phyloP scores from a whole-genome alignment of 2,888 invertebrate genomes.

The Eupithecia centaureata region DNA sequence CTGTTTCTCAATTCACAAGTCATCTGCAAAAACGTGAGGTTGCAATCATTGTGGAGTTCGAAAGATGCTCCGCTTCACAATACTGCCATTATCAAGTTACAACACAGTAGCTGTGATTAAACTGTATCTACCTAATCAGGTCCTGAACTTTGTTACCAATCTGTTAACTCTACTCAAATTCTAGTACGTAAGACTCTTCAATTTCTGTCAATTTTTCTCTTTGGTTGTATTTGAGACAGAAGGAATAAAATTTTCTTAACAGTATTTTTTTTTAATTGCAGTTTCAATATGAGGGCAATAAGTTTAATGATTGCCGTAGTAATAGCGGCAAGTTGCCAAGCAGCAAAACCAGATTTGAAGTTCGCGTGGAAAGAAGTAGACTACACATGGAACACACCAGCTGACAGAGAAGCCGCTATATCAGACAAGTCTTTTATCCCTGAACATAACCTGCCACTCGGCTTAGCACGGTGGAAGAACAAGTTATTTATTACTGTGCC shows the following conservation, averaged over 20 bases:
- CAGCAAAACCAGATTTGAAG: slow-evolving; percentile 84
- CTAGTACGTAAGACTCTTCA: too few relatives aligned
- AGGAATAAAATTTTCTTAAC: slow-evolving; percentile 3
- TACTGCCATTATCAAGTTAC: slow-evolving; percentile 74
- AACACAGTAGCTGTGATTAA: slow-evolving; percentile 53
- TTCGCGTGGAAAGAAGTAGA: slow-evolving; percentile 89
- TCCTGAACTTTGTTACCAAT: slow-evolving; percentile 17
- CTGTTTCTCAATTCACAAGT: slow-evolving; percentile 74
- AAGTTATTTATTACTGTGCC: slow-evolving; percentile 89
- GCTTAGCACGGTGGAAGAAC: slow-evolving; percentile 88
- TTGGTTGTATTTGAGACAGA: background rate
- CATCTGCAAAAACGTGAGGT: slow-evolving; percentile 78
- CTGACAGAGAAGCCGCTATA: slow-evolving; percentile 85
- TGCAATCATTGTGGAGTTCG: slow-evolving; percentile 66
- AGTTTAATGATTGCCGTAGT: slow-evolving; percentile 60
- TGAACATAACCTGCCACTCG: slow-evolving; percentile 88
- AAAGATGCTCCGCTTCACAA: slow-evolving; percentile 69
- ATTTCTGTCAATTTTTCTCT: background rate
- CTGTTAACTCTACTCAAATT: background rate
- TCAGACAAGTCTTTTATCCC: slow-evolving; percentile 84
- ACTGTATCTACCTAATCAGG: slow-evolving; percentile 19
- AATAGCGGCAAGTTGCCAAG: slow-evolving; percentile 60
- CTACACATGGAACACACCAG: slow-evolving; percentile 86
- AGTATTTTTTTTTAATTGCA: slow-evolving; percentile 48
- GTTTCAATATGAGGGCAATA: slow-evolving; percentile 61